These are phyloP conservation scores for Orthosia cruda DNA, from an alignment of 2,888 invertebrate genomes.

Conservation along the genomic window DNA sequence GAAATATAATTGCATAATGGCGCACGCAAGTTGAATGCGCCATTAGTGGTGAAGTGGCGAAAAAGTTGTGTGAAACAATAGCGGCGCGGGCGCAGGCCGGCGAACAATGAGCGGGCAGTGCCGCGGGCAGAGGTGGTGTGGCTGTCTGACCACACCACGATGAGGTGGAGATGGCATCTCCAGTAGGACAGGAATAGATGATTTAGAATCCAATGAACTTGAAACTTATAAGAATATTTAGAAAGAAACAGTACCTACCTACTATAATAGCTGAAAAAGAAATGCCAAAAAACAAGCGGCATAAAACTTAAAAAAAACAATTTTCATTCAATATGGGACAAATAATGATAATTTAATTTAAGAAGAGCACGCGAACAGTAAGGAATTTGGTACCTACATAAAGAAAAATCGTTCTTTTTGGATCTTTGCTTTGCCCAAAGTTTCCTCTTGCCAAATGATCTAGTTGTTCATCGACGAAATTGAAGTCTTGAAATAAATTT, in stretches of 20 bases:
- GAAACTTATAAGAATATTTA: not conserved
- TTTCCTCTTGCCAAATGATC: no score
- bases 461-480: no score
- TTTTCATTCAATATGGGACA: no score
- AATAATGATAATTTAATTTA: no score
- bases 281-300: no score
- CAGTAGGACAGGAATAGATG: constrained; percentile 28
- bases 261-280: no score
- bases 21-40: constrained; percentile 70
- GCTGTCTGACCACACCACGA: constrained; percentile 40
- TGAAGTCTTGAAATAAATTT: no score
- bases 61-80: constrained; percentile 77
- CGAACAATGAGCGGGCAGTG: constrained; percentile 76
- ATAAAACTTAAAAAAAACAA: no score
- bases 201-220: not conserved
- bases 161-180: constrained; percentile 57
- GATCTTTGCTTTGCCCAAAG: no score
- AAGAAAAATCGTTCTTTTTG: no score
- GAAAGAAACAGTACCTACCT: not conserved
- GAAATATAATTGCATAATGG: constrained; percentile 69
- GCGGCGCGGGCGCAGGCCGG: constrained; percentile 65
- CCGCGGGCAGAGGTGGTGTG: constrained; percentile 69
- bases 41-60: constrained; percentile 77
- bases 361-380: no score
- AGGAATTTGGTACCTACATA: no score